Evolutionary conservation across 2,797 vertebrate species (phyloP), one percentile per base, ranked within the genome.

Genomic region (Iguana delicatissima): DNA sequence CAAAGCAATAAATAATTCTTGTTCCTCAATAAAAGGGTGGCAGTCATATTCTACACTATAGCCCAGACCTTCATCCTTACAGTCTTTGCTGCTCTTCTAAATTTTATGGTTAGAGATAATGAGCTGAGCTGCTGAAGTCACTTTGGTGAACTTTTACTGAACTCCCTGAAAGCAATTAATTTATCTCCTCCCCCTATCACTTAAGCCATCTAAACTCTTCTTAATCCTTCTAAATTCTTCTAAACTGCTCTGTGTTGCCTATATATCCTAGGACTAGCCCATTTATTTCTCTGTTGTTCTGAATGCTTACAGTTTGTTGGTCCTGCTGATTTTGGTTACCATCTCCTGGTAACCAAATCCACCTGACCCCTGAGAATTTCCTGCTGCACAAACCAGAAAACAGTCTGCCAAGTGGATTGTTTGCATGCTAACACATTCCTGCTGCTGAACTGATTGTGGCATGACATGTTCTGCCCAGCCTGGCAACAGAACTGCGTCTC

Each of bases 401-500:
- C 72, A 87, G 62, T 84, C 57, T 90, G 57, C 69, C 72, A 50
- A n/a, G 57, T 35, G 22, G 12, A 82, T 67, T 50, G 64, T 77
- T 87, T 87, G 80, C 72, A 84, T 67, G 57, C 81, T 77, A 72
- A 80, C 50, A 59, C 72, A 59, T 14, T 20, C 79, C 84, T 57
- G 69, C 84, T 7, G 22, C 59, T 57, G 18, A 7, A 38, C 9
- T 20, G 46, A 89, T 32, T 84, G 64, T 76, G 79, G 59, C 59
- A 35, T 26, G 73, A 82, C 84, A 92, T 46, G 50, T 38, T 76
- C 18, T 85, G 76, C 50, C 74, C 88, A 1, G 50, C 94, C 93
- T 74, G 89, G 85, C 89, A 95, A 94, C 95, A 57, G 32, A 12
- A 35, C 86, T 76, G 95, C 85, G 92, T 93, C 93, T 93, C 91